These are phyloP conservation scores for Lepisosteus oculatus DNA, from an alignment of 2,113 vertebrate genomes.

Conservation along the genomic window DNA sequence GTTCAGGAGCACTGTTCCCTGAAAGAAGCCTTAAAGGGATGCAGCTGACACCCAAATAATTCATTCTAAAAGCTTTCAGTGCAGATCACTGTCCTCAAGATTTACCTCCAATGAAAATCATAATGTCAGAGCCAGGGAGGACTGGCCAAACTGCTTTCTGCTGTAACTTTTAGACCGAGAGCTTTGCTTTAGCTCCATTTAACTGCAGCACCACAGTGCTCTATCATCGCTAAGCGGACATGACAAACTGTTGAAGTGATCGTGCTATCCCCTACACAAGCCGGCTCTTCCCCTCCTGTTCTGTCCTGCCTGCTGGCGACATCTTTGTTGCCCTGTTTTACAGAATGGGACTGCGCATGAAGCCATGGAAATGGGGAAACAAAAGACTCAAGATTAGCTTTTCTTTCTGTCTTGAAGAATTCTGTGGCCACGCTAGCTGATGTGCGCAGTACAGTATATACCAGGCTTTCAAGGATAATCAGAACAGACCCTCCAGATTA, in stretches of 20 bases:
- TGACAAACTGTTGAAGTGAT: slow-evolving; percentile 53
- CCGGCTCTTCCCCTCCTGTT: no score
- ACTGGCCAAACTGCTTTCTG: neutral
- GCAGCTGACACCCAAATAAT: slow-evolving; percentile 1
- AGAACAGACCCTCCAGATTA: slow-evolving; percentile 40
- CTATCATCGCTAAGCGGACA: slow-evolving; percentile 49
- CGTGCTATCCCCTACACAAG: slow-evolving; percentile 8
- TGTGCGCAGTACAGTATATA: no score
- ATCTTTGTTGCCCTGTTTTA: no score
- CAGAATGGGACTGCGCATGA: no score
- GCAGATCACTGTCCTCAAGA: neutral
- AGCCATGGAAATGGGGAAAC: no score
- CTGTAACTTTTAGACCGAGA: slow-evolving; percentile 9
- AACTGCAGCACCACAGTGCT: slow-evolving; percentile 31
- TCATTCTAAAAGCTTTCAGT: slow-evolving; percentile 6
- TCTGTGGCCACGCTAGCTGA: no score
- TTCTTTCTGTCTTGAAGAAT: no score
- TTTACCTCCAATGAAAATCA: neutral
- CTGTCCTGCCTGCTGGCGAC: no score
- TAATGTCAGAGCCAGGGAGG: neutral
- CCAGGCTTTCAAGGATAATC: no score
- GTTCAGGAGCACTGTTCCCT: slow-evolving; percentile 27
- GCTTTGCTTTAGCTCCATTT: slow-evolving; percentile 27
- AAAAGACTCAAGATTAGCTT: no score
- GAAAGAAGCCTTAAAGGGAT: slow-evolving; percentile 21